Conservation (phyloP, 2,797 vertebrate species). For the Staurois parvus region DNA sequence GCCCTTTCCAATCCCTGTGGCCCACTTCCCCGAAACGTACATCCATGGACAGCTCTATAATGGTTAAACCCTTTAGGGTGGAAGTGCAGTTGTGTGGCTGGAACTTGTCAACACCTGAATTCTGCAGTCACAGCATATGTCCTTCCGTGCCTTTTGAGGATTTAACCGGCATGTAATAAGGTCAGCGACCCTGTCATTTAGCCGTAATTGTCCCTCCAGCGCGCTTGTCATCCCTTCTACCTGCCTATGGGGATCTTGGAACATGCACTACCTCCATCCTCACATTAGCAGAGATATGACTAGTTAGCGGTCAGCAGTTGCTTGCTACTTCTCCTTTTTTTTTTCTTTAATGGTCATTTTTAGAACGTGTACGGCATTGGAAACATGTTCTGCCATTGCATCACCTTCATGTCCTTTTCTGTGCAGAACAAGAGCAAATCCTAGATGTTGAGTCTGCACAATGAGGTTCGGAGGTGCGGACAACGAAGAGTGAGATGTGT, state of each 20-base stretch:
- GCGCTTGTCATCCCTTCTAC: constrained; percentile 2
- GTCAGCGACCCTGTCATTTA: constrained; percentile 8
- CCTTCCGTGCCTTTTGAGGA: constrained; percentile 1
- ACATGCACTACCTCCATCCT: neutral
- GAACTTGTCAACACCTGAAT: neutral
- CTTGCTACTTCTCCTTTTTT: neutral
- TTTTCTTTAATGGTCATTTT: too few relatives aligned
- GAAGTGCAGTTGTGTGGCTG: neutral
- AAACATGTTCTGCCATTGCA: too few relatives aligned
- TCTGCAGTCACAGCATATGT: neutral
- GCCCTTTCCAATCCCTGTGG: too few relatives aligned
- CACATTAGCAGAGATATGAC: neutral
- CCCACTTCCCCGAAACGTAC: neutral
- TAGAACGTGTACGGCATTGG: too few relatives aligned
- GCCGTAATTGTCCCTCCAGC: constrained; percentile 4
- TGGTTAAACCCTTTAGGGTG: neutral
- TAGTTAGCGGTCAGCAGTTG: constrained; percentile 3
- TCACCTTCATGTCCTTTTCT: too few relatives aligned
- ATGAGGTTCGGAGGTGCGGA: too few relatives aligned
- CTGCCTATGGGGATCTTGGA: neutral
- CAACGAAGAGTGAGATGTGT: too few relatives aligned
- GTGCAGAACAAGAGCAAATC: too few relatives aligned
- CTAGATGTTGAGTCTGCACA: too few relatives aligned
- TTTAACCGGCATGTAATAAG: constrained; percentile 20
- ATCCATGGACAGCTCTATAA: neutral